Percentiles rank a stretch among this genome's conserved stretches.
Evolutionary conservation across 2,888 invertebrate genomes (phyloP).

Genomic region (Venustoraphidia nigricollis): DNA sequence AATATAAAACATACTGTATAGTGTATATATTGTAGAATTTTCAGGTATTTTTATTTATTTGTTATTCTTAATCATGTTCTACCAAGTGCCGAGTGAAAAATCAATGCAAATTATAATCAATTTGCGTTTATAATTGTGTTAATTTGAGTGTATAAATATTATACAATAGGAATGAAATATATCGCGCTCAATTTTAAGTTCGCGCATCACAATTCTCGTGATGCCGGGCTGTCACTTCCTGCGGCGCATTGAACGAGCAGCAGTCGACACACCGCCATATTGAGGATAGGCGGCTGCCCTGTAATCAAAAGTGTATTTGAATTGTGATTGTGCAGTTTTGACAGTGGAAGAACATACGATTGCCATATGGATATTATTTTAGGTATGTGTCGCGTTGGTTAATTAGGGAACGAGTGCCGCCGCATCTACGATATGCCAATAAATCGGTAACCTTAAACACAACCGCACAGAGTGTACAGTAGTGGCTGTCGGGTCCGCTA

Average conservation of each 20-base stretch:
- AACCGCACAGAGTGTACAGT: constrained; percentile 12
- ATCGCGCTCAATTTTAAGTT: neutral
- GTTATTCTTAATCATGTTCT: no score
- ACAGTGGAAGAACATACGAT: constrained; percentile 10
- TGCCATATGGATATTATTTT: constrained; percentile 42
- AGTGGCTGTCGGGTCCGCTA: constrained; percentile 24
- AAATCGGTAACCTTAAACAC: constrained; percentile 6
- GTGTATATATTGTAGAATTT: no score
- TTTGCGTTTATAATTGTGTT: no score
- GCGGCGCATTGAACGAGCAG: constrained; percentile 10
- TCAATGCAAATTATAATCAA: no score
- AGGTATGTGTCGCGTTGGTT: constrained; percentile 32
- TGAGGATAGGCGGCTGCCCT: constrained; percentile 58
- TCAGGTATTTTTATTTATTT: no score
- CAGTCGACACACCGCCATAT: constrained; percentile 56
- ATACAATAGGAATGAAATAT: neutral
- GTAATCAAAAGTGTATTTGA: constrained; percentile 30
- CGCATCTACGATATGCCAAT: no score
- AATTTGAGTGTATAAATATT: no score
- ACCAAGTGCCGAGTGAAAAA: no score
- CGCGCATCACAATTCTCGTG: neutral
- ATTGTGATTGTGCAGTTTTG: constrained; percentile 24
- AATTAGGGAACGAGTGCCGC: neutral
- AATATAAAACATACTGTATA: no score
- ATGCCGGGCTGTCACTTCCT: neutral